Conservation (phyloP, 2,113 vertebrate genomes). For the Corydoras sp. region DNA sequence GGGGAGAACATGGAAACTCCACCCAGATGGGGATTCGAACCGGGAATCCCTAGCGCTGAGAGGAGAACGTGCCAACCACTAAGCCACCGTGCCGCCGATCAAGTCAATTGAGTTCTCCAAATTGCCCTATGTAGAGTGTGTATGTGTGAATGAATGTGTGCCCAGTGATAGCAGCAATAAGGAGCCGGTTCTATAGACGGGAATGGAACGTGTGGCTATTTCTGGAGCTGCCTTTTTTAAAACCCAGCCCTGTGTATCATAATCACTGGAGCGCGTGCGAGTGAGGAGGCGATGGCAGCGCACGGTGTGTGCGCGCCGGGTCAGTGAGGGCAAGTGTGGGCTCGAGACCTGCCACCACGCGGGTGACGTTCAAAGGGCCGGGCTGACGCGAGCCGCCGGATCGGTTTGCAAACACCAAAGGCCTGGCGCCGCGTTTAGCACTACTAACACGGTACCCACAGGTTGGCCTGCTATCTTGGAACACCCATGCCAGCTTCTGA, state of each 20-base stretch:
- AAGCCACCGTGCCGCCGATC: too few relatives aligned
- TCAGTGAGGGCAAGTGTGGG: conserved; percentile 30
- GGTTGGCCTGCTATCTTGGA: conserved; percentile 23
- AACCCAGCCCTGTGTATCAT: conserved; percentile 12
- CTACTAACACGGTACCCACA: conserved; percentile 1
- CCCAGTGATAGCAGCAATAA: too few relatives aligned
- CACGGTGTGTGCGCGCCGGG: conserved; percentile 7
- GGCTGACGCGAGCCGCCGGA: conserved; percentile 44
- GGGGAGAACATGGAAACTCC: too few relatives aligned
- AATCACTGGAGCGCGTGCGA: neutral
- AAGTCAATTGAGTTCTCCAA: too few relatives aligned
- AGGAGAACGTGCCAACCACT: too few relatives aligned
- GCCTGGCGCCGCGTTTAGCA: conserved; percentile 22
- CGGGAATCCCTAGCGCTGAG: too few relatives aligned
- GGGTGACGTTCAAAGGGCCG: conserved; percentile 45
- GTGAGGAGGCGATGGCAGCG: conserved; percentile 12
- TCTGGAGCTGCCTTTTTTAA: conserved; percentile 20
- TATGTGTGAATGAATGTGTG: too few relatives aligned
- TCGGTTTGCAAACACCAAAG: conserved; percentile 50
- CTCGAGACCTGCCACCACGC: conserved; percentile 32
- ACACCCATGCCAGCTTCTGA: conserved; percentile 33
- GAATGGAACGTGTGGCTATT: conserved; percentile 6
- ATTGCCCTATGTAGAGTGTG: too few relatives aligned
- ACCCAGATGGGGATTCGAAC: too few relatives aligned
- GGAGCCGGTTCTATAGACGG: too few relatives aligned